These are phyloP conservation scores for Ips nitidus DNA, from an alignment of 1,140 invertebrate genomes.

Conservation along the genomic window DNA sequence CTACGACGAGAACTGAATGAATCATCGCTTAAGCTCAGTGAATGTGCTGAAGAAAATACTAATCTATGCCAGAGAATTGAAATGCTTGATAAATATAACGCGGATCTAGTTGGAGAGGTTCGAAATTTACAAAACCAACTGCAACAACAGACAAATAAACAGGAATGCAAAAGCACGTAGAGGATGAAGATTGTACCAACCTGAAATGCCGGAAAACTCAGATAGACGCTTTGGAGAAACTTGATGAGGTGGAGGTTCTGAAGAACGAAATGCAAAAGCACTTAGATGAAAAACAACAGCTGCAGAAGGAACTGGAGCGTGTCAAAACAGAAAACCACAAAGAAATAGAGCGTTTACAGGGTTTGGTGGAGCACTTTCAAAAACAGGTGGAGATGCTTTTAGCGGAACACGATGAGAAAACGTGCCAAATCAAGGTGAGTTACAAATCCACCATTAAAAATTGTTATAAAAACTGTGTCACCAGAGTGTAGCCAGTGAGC, in stretches of 20 bases:
- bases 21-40: constrained; percentile 11
- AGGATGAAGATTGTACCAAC: not conserved
- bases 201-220: not conserved
- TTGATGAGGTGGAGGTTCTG: not conserved
- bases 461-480: too few species aligned
- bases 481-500: constrained; percentile 14
- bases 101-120: not conserved
- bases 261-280: not conserved
- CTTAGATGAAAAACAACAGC: not conserved
- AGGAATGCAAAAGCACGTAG: not conserved
- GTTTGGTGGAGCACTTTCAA: constrained; percentile 7
- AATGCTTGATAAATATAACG: constrained; percentile 4
- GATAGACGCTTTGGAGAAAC: not conserved
- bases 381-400: constrained; percentile 26
- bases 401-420: constrained; percentile 31
- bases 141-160: not conserved
- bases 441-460: not conserved
- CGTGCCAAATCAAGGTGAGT: constrained; percentile 14
- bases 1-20: constrained; percentile 11
- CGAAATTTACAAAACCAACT: not conserved
- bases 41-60: constrained; percentile 8
- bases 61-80: constrained; percentile 21
- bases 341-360: constrained; percentile 14
- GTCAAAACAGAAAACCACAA: not conserved
- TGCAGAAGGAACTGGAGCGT: not conserved